These are phyloP conservation scores for Ctenicera cuprea DNA, from an alignment of 2,888 invertebrate genomes.

Conservation along the genomic window DNA sequence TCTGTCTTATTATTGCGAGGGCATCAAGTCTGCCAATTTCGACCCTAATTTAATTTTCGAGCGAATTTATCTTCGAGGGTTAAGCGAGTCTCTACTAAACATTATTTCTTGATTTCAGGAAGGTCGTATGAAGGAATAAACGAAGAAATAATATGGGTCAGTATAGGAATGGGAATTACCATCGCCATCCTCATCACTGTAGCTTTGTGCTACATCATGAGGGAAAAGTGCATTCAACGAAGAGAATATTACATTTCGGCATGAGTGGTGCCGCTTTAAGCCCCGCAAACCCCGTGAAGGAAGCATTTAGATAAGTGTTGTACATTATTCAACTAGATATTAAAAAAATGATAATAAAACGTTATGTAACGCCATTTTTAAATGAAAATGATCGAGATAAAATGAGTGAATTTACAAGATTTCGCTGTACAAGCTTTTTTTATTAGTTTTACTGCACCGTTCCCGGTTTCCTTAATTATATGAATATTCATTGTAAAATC, in stretches of 20 bases:
- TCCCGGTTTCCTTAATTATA: not conserved
- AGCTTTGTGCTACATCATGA: constrained; percentile 87
- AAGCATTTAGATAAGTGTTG: constrained; percentile 20
- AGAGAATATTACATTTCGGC: constrained; percentile 83
- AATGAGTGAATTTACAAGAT: not conserved
- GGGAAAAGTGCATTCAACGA: constrained; percentile 87
- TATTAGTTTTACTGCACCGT: not conserved
- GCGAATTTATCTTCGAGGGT: too few species aligned
- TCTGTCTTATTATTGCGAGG: too few species aligned
- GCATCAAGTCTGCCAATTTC: not conserved
- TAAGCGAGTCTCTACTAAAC: not conserved
- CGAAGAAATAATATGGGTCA: constrained; percentile 92
- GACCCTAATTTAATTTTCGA: too few species aligned
- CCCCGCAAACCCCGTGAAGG: not conserved
- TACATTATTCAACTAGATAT: constrained; percentile 3
- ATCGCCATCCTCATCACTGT: constrained; percentile 88
- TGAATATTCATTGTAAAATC: not conserved
- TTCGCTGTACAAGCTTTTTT: not conserved
- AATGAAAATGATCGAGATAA: not conserved
- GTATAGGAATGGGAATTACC: constrained; percentile 90
- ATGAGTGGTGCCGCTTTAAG: constrained; percentile 73
- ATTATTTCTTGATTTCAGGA: constrained; percentile 73
- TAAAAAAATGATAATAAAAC: constrained; percentile 14
- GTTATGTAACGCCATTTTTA: not conserved
- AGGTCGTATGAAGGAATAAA: constrained; percentile 89